Evolutionary conservation across 2,113 vertebrate genomes (phyloP).

Genomic region (Potamarius usumacintae): DNA sequence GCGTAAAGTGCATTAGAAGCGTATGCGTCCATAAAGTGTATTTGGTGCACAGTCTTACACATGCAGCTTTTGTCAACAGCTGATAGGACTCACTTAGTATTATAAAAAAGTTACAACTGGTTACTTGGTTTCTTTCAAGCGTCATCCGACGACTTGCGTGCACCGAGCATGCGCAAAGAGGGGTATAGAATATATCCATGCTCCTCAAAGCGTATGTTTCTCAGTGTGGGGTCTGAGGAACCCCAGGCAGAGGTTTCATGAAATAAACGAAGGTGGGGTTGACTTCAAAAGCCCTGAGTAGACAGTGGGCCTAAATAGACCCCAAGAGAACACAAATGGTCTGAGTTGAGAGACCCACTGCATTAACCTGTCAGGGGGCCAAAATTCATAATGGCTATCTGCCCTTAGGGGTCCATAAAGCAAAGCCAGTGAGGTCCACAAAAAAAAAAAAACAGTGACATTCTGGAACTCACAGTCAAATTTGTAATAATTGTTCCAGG

Average conservation of each 20-base stretch:
- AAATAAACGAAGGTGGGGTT: not conserved
- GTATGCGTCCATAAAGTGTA: not conserved
- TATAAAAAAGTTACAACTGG: not conserved
- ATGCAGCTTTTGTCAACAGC: not conserved
- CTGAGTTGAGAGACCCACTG: not conserved
- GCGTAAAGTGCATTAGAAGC: not conserved
- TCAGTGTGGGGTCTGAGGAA: not conserved
- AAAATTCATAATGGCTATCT: not conserved
- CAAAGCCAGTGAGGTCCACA: not conserved
- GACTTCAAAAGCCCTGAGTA: not conserved
- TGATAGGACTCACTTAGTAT: not conserved
- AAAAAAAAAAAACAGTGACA: not conserved
- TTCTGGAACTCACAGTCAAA: not conserved
- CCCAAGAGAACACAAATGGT: not conserved
- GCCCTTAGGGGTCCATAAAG: not conserved
- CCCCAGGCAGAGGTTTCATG: not conserved
- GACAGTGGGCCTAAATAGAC: not conserved
- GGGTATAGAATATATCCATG: not conserved
- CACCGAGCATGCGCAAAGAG: not conserved
- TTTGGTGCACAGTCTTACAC: not conserved
- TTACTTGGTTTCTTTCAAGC: not conserved
- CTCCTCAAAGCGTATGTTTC: not conserved
- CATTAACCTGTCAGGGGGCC: conserved; percentile 17
- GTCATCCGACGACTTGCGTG: not conserved
- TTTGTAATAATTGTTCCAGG: not conserved